Evolutionary conservation across 2,888 invertebrate genomes (phyloP).

Genomic region (Pseudococcus longispinus): DNA sequence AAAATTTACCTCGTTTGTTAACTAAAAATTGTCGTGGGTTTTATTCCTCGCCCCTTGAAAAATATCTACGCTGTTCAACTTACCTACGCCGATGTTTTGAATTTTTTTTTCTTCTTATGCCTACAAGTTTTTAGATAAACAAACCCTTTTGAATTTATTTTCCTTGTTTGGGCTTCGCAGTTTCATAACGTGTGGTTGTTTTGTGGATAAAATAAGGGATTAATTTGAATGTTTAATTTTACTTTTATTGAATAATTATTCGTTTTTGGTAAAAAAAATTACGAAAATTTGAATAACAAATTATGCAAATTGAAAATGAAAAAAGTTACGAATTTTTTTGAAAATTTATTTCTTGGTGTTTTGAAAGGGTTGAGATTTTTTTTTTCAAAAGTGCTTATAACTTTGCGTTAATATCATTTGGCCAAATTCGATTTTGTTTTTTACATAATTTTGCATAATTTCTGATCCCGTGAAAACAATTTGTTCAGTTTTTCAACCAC

Average conservation of each 20-base stretch:
- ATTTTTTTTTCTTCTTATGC: background rate
- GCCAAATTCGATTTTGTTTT: background rate
- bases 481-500: too few species aligned
- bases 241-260: background rate
- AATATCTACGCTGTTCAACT: background rate
- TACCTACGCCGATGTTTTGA: background rate
- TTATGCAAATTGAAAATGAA: too few species aligned
- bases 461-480: too few species aligned
- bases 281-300: too few species aligned
- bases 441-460: too few species aligned
- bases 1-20: constrained; percentile 24
- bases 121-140: background rate
- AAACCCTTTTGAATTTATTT: background rate
- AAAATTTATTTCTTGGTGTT: background rate
- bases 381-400: too few species aligned
- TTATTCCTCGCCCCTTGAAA: background rate
- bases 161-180: background rate
- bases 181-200: background rate
- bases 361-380: background rate
- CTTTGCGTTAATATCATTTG: background rate
- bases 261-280: background rate
- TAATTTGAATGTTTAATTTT: background rate
- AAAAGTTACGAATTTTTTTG: too few species aligned
- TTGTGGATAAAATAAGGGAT: background rate
- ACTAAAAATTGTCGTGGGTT: constrained; percentile 19